Base-by-base conservation (phyloP, 2,888 invertebrate genomes). In the Phyllotreta striolata region DNA sequence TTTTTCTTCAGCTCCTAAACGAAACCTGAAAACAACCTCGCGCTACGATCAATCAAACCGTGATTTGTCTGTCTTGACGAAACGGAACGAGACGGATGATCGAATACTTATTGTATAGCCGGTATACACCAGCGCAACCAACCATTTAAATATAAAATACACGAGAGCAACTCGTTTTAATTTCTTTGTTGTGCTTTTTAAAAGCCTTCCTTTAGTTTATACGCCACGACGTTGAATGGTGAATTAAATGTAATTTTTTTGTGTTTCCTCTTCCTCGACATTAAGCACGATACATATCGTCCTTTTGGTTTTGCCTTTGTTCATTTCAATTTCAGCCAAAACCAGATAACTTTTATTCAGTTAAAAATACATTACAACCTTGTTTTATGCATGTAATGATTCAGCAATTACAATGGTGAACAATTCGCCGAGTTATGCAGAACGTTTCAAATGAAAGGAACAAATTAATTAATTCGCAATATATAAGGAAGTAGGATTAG, bases 1-100 rank as follows among this genome's bases (percentile, higher is more conserved):
- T 24, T 24, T 24, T 24, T 24, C 24, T n/a, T 7, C 10, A 7
- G 44, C 10, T 44, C 44, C 10, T 37, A 57, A 57, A 44, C 38
- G 47, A 57, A 46, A 35, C 13, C 37, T 37, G 38, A 57, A 57
- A 47, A 57, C 38, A 44, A 39, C 13, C 13, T 34, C 38, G 24
- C 37, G 54, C 59, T 67, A 69, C 67, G 56, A 71, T 70, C 70
- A 72, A 69, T 71, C 69, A 66, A 69, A 64, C 57, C 68, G 57
- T 70, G 73, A 72, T 73, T 73, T 72, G 73, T 72, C 72, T 67
- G 70, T 65, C 62, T 63, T 61, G 67, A 62, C 63, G 66, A 70
- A 70, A 70, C 66, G 70, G 68, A 70, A 70, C 63, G 71, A 70
- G 68, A 63, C 63, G 66, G 56, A 66, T 66, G 66, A 61, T 66